phyloP scores from a whole-genome alignment of 2,113 vertebrate species.

The Pogonocichla stellata region DNA sequence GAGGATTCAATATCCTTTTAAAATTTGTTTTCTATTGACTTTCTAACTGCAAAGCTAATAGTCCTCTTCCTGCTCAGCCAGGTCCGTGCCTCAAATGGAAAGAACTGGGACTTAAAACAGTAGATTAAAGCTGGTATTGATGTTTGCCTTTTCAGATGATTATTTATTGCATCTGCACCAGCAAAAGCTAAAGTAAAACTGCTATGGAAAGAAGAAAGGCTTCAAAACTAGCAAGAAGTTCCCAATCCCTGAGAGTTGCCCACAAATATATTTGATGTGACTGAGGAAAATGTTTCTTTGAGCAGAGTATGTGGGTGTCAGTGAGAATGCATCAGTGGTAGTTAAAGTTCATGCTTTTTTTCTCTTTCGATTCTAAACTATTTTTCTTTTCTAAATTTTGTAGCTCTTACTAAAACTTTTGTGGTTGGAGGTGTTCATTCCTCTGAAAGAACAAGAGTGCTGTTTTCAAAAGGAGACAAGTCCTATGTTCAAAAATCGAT shows the following conservation, averaged over 20 bases:
- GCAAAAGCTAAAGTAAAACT: neutral
- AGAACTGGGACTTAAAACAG: neutral
- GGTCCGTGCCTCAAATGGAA: neutral
- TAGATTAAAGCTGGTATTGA: slow-evolving; percentile 11
- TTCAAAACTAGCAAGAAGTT: neutral
- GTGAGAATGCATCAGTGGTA: neutral
- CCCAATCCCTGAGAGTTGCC: neutral
- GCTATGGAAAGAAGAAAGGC: neutral
- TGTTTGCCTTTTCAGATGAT: neutral
- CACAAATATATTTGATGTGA: neutral
- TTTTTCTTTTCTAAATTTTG: neutral
- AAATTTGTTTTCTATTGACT: slow-evolving; percentile 57
- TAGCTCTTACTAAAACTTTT: neutral
- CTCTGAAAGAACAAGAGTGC: neutral
- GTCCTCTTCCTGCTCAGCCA: neutral
- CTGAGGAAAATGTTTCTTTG: neutral
- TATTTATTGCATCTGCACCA: neutral
- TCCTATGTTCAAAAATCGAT: neutral
- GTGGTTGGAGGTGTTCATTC: neutral
- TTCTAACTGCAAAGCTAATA: slow-evolving; percentile 43
- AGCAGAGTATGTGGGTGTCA: neutral
- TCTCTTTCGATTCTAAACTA: neutral
- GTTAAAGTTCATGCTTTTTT: neutral
- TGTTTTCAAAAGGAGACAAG: neutral
- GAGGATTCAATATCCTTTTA: slow-evolving; percentile 44